Conservation (phyloP, 2,888 invertebrate genomes). For the Chrysolina oricalcia region DNA sequence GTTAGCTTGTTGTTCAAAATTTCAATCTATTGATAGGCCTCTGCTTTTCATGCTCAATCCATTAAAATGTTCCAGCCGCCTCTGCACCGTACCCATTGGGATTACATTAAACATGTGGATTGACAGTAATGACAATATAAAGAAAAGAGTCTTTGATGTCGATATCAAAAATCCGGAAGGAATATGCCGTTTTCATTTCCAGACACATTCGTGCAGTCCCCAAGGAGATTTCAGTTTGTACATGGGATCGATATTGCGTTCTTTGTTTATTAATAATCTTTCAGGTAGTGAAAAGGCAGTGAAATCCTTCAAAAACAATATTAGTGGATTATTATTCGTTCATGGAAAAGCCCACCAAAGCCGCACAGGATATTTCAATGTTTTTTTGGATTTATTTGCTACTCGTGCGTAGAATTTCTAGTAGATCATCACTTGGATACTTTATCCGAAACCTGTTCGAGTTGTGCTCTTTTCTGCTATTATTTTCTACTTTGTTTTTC, state of each 20-base stretch:
- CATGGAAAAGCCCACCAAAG: too few species aligned
- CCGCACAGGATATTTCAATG: too few species aligned
- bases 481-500: too few species aligned
- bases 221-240: conserved; percentile 38
- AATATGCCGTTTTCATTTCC: conserved; percentile 43
- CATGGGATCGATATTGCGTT: neutral
- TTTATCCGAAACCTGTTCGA: too few species aligned
- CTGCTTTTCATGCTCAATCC: too few species aligned
- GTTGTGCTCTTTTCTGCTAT: too few species aligned
- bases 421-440: too few species aligned
- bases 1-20: too few species aligned
- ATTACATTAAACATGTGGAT: conserved; percentile 72
- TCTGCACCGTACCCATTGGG: conserved; percentile 62
- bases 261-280: neutral
- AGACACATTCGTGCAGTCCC: conserved; percentile 44
- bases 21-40: too few species aligned
- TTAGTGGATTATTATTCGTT: too few species aligned
- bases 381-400: too few species aligned
- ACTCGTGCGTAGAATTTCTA: too few species aligned
- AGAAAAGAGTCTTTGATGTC: conserved; percentile 71
- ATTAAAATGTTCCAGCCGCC: neutral
- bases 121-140: conserved; percentile 72
- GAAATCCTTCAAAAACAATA: neutral
- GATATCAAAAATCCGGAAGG: conserved; percentile 70
- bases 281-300: neutral